A percentile compares a stretch with the other conserved stretches of the same genome.
Conservation (phyloP, 2,888 invertebrate species). For the Eupsilia transversa region DNA sequence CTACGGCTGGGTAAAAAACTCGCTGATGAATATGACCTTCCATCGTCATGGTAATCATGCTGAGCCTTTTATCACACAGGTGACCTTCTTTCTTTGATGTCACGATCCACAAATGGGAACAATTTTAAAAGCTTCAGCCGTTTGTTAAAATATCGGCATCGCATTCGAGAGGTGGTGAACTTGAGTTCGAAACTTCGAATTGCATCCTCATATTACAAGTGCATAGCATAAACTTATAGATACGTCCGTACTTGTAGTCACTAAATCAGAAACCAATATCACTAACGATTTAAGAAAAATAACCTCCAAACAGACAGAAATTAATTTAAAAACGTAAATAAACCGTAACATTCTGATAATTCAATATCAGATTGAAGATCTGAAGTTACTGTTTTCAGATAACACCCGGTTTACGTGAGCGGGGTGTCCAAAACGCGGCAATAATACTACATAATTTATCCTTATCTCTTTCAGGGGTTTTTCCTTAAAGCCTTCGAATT, state of each 20-base stretch:
- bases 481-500: background rate
- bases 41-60: background rate
- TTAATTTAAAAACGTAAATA: background rate
- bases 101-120: background rate
- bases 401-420: conserved; percentile 19
- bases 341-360: background rate
- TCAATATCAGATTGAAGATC: conserved; percentile 23
- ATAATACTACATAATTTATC: background rate
- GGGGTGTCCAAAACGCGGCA: background rate
- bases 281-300: background rate
- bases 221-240: too few species aligned
- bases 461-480: conserved; percentile 33
- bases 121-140: too few species aligned
- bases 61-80: background rate
- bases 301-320: background rate
- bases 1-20: background rate
- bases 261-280: too few species aligned
- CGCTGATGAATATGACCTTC: background rate
- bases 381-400: conserved; percentile 14
- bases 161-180: background rate
- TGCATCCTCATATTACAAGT: too few species aligned
- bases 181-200: too few species aligned
- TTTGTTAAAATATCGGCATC: background rate
- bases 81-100: background rate
- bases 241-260: too few species aligned